Conservation (phyloP, 2,113 vertebrate species). For the Nicator chloris region DNA sequence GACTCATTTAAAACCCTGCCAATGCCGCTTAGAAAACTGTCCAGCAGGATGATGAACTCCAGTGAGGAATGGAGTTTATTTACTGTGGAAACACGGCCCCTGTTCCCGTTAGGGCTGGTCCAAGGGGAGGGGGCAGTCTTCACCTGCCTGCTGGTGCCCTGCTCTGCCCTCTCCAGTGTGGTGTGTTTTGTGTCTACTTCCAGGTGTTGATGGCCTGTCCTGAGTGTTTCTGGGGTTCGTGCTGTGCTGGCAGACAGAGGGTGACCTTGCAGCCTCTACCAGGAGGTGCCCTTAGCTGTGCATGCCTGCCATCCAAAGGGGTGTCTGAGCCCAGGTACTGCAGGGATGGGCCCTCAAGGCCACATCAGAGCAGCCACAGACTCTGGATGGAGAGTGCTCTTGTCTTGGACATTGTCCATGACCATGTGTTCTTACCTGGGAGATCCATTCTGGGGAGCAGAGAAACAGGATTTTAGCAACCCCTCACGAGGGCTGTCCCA, state of each 20-base stretch:
- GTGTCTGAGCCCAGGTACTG: background rate
- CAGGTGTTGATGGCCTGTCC: background rate
- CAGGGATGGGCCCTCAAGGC: background rate
- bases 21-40: background rate
- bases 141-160: fast-evolving
- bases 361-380: background rate
- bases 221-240: background rate
- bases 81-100: background rate
- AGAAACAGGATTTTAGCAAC: background rate
- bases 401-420: background rate
- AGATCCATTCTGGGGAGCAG: background rate
- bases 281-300: background rate
- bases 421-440: background rate
- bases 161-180: background rate
- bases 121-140: too few species aligned
- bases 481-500: background rate
- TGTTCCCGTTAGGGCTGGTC: background rate
- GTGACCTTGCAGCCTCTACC: background rate
- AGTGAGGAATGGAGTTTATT: background rate
- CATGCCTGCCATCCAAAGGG: background rate
- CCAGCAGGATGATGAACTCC: background rate
- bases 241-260: background rate
- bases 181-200: background rate
- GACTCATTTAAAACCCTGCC: background rate
- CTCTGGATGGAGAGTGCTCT: background rate